Evolutionary conservation across 2,888 invertebrate genomes (phyloP).

Genomic region (Metopia argyrocephala): DNA sequence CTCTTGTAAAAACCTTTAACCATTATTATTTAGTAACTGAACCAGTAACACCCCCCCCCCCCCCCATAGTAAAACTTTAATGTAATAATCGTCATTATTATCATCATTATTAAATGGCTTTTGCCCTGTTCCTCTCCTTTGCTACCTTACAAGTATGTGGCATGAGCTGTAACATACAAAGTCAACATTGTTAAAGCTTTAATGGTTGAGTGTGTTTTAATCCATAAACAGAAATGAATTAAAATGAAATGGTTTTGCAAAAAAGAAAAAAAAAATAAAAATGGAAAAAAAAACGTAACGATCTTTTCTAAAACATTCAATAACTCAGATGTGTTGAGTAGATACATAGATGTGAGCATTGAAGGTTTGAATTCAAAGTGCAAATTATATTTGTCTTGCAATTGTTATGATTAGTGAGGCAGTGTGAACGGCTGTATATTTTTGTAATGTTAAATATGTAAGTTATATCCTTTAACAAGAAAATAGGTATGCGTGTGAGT

Average conservation of each 20-base stretch:
- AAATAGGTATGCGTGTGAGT: background rate
- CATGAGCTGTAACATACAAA: background rate
- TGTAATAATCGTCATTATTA: conserved; percentile 6
- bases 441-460: too few species aligned
- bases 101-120: conserved; percentile 7
- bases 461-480: conserved; percentile 15
- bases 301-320: background rate
- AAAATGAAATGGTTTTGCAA: conserved; percentile 32
- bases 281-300: background rate
- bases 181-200: conserved; percentile 45
- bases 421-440: background rate
- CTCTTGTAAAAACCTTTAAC: background rate
- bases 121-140: background rate
- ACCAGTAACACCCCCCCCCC: background rate
- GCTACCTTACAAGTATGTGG: too few species aligned
- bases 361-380: conserved; percentile 22
- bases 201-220: conserved; percentile 44
- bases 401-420: conserved; percentile 18
- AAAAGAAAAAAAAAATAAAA: conserved; percentile 1
- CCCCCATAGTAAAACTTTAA: conserved; percentile 17
- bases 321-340: background rate
- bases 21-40: background rate
- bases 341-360: background rate
- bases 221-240: conserved; percentile 44
- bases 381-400: conserved; percentile 20